Base-by-base conservation (phyloP, 2,797 vertebrate species). In the Hyperoplus lanceolatus region DNA sequence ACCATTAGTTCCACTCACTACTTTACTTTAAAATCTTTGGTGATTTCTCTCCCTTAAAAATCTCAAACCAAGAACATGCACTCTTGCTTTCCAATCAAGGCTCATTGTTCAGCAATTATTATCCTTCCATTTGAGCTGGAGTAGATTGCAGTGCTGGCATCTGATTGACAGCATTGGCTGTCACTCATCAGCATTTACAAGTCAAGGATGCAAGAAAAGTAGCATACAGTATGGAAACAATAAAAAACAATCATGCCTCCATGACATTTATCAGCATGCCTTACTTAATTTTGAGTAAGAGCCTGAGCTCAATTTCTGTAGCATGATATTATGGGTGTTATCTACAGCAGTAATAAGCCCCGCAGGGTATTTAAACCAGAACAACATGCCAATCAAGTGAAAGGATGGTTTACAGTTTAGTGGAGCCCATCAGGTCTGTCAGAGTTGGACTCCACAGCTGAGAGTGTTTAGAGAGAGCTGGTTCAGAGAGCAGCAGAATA, bases 391-490 rank as follows among this genome's bases (percentile, higher is more conserved):
- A 84, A 62, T 91, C 85, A 87, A 78, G 68, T 57, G 5, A 61
- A 66, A 57, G 57, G 49, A 12, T 21, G 49, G 80, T 86, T 88
- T 87, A 80, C 56, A 77, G 75, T 70, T 77, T 55, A 70, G 62
- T 50, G 53, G 53, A 83, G 60, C 60, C 57, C 42, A 74, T 87
- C 79, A 45, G 63, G 64, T 51, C 68, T 69, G 59, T 81, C 65
- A 77, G 39, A 75, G 2, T 43, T 49, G 13, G 43, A 73, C 72
- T 70, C 58, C 54, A 45, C 80, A 90, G 90, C 87, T 88, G 79
- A 91, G 66, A 90, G 59, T 75, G 49, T 83, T 93, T 90, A 89
- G 68, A 85, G 51, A 70, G 46, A 21, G 14, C 45, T 38, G 62
- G 45, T 18, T 74, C 51, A 39, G 42, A 80, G 60, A 54, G 43